phyloP scores from a whole-genome alignment of 2,888 invertebrate species.

The Silvanus unidentatus region DNA sequence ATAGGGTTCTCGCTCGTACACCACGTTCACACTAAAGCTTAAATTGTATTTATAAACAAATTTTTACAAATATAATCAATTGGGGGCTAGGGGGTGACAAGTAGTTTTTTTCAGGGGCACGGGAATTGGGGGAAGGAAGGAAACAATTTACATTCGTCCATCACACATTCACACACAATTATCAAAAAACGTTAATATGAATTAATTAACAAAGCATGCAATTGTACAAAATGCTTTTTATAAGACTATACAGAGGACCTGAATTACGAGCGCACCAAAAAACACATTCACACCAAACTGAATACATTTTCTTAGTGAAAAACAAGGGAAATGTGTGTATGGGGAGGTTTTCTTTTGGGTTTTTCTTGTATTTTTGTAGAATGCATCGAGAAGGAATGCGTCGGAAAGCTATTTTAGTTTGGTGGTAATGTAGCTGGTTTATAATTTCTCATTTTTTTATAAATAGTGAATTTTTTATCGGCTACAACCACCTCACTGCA shows the following conservation, averaged over 20 bases:
- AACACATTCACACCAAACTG: conserved; percentile 12
- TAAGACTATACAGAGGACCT: conserved; percentile 30
- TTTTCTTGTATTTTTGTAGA: conserved; percentile 27
- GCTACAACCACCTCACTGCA: not conserved
- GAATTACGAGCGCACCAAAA: conserved; percentile 1
- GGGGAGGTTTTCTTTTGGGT: conserved; percentile 6
- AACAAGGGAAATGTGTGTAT: conserved; percentile 12
- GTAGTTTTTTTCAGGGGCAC: not conserved
- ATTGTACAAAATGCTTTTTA: conserved; percentile 45
- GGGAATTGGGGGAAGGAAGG: not conserved
- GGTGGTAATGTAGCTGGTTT: too few species aligned
- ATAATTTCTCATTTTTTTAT: too few species aligned
- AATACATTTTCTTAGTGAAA: not conserved
- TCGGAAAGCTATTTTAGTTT: conserved; percentile 19
- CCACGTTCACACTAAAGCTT: conserved; percentile 14
- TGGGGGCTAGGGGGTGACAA: not conserved
- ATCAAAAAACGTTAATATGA: conserved; percentile 21
- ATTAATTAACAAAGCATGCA: conserved; percentile 44
- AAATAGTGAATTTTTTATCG: not conserved
- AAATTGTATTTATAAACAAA: not conserved
- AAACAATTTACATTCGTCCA: not conserved
- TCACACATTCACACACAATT: conserved; percentile 17
- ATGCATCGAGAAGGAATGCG: conserved; percentile 45
- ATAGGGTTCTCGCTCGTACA: conserved; percentile 16
- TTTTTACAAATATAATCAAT: conserved; percentile 1